Conservation (phyloP, 2,888 invertebrate species). For the Didymodactylos carnosus region DNA sequence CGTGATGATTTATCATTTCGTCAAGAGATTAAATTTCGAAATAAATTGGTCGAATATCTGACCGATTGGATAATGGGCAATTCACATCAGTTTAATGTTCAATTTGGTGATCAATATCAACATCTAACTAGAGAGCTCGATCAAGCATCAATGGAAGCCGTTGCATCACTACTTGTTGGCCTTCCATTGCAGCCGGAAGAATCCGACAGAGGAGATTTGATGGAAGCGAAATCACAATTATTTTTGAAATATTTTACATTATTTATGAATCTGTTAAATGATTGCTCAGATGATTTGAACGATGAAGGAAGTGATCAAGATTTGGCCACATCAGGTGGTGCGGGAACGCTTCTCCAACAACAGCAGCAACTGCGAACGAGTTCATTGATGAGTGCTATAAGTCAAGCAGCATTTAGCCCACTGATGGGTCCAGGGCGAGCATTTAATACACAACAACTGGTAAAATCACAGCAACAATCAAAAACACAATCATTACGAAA, state of each 20-base stretch:
- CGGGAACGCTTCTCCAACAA: not conserved
- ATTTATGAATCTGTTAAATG: conserved; percentile 89
- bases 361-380: not conserved
- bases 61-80: conserved; percentile 88
- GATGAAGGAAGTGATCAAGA: conserved; percentile 26
- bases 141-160: conserved; percentile 94
- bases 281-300: conserved; percentile 60
- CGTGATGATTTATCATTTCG: conserved; percentile 82
- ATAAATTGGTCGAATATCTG: conserved; percentile 86
- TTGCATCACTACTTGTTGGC: conserved; percentile 70
- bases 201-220: conserved; percentile 80
- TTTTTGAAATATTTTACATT: conserved; percentile 92
- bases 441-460: not conserved
- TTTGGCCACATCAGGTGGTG: not conserved
- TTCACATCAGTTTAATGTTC: conserved; percentile 49
- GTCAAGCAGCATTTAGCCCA: too few relatives aligned
- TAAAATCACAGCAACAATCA: not conserved
- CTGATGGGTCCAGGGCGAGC: too few relatives aligned
- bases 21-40: conserved; percentile 93
- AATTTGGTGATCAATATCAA: conserved; percentile 2
- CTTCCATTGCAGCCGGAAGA: conserved; percentile 89
- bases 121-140: conserved; percentile 44
- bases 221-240: conserved; percentile 93
- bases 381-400: too few relatives aligned
- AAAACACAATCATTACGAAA: conserved; percentile 49